Base-by-base conservation (phyloP, 2,888 invertebrate species). In the Sthenelais limicola region DNA sequence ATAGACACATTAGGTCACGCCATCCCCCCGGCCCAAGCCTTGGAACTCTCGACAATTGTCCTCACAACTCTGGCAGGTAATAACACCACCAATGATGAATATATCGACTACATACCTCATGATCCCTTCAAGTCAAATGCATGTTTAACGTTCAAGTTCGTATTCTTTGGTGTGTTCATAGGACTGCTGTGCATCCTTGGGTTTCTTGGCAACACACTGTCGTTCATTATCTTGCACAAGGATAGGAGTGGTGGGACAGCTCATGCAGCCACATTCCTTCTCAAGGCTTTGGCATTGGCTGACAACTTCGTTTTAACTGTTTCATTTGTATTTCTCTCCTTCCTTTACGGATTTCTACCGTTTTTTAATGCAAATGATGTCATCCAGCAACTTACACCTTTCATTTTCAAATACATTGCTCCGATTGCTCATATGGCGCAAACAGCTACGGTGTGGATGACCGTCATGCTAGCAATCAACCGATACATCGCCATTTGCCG, bases 401-500 rank as follows among this genome's bases (percentile, higher is more conserved):
- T 73, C 49, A 52, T 73, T 1, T 18, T 74, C 12, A 73, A 71
- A 54, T 76, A 76, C 68, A n/a, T 73, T 38, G 35, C 68, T 26
- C 78, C 78, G 3, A 12, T 78, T 5, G 78, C 68, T 2, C 54
- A 68, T 54, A 69, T 76, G 68, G 67, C 70, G 1, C 78, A 77
- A 30, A 71, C 66, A 30, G 56, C 70, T 38, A 76, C 73, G 33
- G 71, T 77, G 5, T 78, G 78, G 78, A 66, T 74, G 38, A 77
- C 77, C 1, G 77, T 78, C 0, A 71, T 78, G 24, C 68, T 78
- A 24, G 77, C 78, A 26, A 58, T 77, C 48, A 77, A 78, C 68
- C 58, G 78, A 30, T 77, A 73, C 73, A 54, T 78, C 21, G 78
- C 78, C 48, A 67, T 78, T 32, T 77, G 77, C 51, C 28, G 52